These are phyloP conservation scores for Smutsia temminckii DNA, from an alignment of 2,797 vertebrate species.

Conservation along the genomic window DNA sequence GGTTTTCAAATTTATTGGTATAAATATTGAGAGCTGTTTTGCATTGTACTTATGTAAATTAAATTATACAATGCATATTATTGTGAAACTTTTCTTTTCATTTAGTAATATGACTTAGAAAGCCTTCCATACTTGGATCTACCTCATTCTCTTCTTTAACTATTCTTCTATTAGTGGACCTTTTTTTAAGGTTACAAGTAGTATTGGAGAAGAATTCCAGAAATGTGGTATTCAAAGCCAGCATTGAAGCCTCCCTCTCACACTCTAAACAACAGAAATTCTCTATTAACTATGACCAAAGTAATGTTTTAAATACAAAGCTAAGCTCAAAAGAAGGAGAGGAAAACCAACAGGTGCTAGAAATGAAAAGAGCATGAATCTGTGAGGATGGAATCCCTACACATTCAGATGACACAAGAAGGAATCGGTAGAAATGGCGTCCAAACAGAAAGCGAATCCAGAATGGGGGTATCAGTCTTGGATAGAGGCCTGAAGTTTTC, in stretches of 20 bases:
- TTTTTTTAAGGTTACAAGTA: background rate
- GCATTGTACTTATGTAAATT: background rate
- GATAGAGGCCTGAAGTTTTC: background rate
- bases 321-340: background rate
- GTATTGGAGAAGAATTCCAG: background rate
- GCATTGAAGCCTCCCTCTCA: background rate
- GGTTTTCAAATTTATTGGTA: background rate
- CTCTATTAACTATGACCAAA: background rate
- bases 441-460: background rate
- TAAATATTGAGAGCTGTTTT: background rate
- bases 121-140: background rate
- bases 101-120: background rate
- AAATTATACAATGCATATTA: background rate
- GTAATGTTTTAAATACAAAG: background rate
- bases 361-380: too few relatives aligned
- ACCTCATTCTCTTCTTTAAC: background rate
- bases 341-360: background rate
- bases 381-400: too few relatives aligned
- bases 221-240: constrained; percentile 3
- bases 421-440: too few relatives aligned
- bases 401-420: too few relatives aligned
- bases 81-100: background rate
- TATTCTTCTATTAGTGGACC: background rate
- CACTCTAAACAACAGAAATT: background rate
- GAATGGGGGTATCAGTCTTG: background rate